These are phyloP conservation scores for Ictalurus furcatus DNA, from an alignment of 2,113 vertebrate genomes.

Conservation along the genomic window DNA sequence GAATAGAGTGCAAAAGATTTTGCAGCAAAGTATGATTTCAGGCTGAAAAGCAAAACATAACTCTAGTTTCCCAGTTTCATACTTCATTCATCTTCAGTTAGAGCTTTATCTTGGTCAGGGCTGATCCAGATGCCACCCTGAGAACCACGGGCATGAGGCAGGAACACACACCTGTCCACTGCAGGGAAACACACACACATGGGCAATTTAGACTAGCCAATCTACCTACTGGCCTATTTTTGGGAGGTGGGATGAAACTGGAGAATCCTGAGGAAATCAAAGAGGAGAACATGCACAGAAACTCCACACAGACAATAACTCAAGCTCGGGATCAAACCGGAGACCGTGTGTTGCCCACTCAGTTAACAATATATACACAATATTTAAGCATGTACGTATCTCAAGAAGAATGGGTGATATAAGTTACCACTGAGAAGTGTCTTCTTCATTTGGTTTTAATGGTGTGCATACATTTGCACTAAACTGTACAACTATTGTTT, in stretches of 20 bases:
- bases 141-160: background rate
- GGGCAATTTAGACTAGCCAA: background rate
- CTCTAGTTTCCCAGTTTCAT: background rate
- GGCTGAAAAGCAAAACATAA: background rate
- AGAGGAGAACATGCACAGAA: background rate
- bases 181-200: background rate
- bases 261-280: background rate
- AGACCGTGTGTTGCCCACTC: background rate
- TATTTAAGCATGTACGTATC: background rate
- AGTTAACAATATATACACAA: background rate
- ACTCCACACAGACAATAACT: background rate
- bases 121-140: background rate
- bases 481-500: background rate
- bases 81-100: background rate
- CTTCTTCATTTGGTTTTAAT: background rate
- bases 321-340: background rate
- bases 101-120: background rate
- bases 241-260: background rate
- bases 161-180: background rate
- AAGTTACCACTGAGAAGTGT: background rate
- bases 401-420: background rate
- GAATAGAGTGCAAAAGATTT: background rate
- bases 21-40: background rate
- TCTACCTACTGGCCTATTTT: background rate
- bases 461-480: background rate